Conservation (phyloP, 35 echinoderm and acorn worm species). For the Patiria miniata region DNA sequence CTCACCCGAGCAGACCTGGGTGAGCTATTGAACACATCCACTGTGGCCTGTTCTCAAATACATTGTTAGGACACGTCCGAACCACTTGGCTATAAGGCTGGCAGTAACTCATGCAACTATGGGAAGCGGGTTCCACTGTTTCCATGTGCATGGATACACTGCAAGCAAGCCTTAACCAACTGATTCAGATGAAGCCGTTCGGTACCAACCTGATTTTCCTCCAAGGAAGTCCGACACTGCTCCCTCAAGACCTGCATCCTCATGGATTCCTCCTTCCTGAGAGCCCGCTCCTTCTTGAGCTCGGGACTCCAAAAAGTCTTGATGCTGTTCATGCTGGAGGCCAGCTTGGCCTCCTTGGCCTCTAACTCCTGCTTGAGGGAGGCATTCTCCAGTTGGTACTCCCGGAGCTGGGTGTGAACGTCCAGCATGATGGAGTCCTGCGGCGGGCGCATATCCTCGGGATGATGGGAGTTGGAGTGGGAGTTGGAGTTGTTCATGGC, state of each 20-base stretch:
- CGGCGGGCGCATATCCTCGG: constrained; percentile 55
- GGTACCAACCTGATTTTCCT: constrained; percentile 94
- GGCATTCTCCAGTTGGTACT: constrained; percentile 91
- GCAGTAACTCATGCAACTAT: no score
- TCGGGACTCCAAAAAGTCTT: constrained; percentile 99
- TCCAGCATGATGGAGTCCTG: constrained; percentile 70
- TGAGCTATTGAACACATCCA: no score
- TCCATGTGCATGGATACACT: no score
- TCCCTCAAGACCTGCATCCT: constrained; percentile 89
- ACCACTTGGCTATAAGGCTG: no score
- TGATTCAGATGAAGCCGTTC: no score
- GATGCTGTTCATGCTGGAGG: constrained; percentile 99
- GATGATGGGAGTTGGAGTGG: constrained; percentile 3
- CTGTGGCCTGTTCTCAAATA: no score
- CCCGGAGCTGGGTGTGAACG: constrained; percentile 79
- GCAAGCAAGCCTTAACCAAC: no score
- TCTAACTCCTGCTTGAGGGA: constrained; percentile 82
- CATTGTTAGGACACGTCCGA: no score
- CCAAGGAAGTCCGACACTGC: constrained; percentile 76
- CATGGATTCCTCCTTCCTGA: constrained; percentile 85
- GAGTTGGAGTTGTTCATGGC: constrained; percentile 2
- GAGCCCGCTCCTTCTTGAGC: constrained; percentile 94
- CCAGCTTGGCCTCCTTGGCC: constrained; percentile 86
- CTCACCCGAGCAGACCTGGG: no score
- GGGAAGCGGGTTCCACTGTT: no score